Base-by-base conservation (phyloP, 2,888 invertebrate genomes). In the Mimachlamys varia region DNA sequence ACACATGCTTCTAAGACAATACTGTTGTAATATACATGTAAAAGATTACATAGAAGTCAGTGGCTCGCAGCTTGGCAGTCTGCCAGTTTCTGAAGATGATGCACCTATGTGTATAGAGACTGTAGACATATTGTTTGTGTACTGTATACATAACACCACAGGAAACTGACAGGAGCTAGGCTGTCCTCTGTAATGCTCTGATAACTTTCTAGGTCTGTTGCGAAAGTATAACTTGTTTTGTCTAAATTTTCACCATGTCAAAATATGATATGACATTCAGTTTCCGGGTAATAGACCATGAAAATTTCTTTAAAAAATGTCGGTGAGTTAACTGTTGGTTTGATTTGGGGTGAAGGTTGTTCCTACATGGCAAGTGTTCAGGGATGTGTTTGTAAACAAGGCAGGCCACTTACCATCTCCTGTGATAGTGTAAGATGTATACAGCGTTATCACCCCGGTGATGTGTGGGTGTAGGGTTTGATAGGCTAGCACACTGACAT, bases 351-450 rank as follows among this genome's bases (percentile, higher is more conserved):
- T 76, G 76, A 76, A 76, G 76, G 76, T 76, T 76, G 17, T 76
- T 76, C 33, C 76, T 27, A 5, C 27, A 27, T 76, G 76, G 76
- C 76, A 76, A 22, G 0, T 10, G 15, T 27, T 27, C 76, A 76
- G 33, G 76, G 76, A 76, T 76, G 76, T 76, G 76, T 76, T 76
- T 76, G 76, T 76, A 76, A 76, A 76, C 76, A 76, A 76, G 76
- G 10, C 53, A 53, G 53, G 15, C 53, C 15, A 53, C 53, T 53
- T 53, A 2, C 5, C 15, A 76, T 19, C 76, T 12, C 10, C 33
- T 33, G 33, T 19, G 2, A 33, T 76, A 27, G 12, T 58, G 58
- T 19, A 44, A 58, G 58, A n/a, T 19, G 22, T 58, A 53, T 15
- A 53, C 17, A 53, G 53, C 2, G 33, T 7, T 33, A 76, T 76